Evolutionary conservation across 1,140 invertebrate genomes (phyloP), one percentile per base, ranked within the genome.

Genomic region (Cyclina sinensis): DNA sequence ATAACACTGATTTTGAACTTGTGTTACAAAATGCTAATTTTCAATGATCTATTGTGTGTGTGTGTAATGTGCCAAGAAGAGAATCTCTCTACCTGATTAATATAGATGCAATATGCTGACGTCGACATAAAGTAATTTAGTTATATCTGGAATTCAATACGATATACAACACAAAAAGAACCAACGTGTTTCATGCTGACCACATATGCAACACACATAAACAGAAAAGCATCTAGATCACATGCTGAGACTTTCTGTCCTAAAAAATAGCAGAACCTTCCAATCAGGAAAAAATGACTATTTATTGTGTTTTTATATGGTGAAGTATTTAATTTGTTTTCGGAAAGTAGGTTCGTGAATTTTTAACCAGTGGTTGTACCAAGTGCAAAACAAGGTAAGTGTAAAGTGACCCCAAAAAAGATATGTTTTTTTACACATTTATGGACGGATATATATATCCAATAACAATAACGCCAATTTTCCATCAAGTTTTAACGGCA

Each of bases 351-450:
- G 65, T 70, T 4, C 0, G 65, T 70, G 65, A 37, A 65, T 11
- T 37, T 37, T 70, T 70, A 37, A 70, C 30, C 65, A 70, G 65
- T 70, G 65, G 37, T n/a, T 11, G 7, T 70, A 37, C 32, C 12
- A 21, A 1, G 30, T 70, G 65, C 65, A 70, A 32, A 70, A 70
- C 32, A 27, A 37, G 16, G 65, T 37, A 1, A 5, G 32, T 70
- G 24, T 57, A 21, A 9, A 18, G 65, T 70, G 65, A 70, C 32
- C 65, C n/a, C 27, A 37, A 37, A 9, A 37, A 37, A 70, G 65
- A 70, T 70, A 70, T 70, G 65, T 70, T 39, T n/a, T n/a, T n/a
- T 70, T 12, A 39, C 65, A 65, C 65, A 27, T 57, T 9, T 37
- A 37, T 37, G 30, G 65, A 70, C 65, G 65, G 65, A 70, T 32